A percentile compares a stretch with the other conserved stretches of the same genome.
phyloP scores from a whole-genome alignment of 2,888 invertebrate species.

The Ormia ochracea region DNA sequence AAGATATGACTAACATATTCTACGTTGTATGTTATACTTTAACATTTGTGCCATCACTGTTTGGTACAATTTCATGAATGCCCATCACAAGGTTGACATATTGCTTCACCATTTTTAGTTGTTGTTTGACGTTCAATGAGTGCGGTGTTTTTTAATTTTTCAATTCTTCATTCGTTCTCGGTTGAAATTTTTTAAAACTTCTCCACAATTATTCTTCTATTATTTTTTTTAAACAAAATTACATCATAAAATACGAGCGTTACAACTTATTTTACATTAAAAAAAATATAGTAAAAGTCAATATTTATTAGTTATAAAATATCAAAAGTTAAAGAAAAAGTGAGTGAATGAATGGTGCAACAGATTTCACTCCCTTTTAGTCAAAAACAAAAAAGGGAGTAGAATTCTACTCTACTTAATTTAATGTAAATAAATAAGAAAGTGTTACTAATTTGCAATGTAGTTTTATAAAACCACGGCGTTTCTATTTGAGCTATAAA shows the following conservation, averaged over 20 bases:
- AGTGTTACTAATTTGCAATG: conserved; percentile 38
- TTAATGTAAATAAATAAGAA: conserved; percentile 26
- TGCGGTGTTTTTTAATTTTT: conserved; percentile 56
- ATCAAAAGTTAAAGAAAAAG: conserved; percentile 18
- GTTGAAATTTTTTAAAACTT: conserved; percentile 58
- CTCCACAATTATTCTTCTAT: conserved; percentile 38
- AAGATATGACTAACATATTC: no score
- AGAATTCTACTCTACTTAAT: neutral
- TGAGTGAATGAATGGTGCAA: conserved; percentile 58
- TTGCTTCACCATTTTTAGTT: conserved; percentile 55
- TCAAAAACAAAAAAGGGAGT: conserved; percentile 20
- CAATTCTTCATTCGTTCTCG: conserved; percentile 64
- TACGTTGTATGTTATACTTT: no score
- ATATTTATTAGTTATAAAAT: conserved; percentile 13
- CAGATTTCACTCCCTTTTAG: conserved; percentile 56
- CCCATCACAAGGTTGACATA: conserved; percentile 20
- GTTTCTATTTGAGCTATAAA: conserved; percentile 4
- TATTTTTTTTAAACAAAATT: conserved; percentile 32
- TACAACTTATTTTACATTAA: neutral
- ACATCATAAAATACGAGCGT: conserved; percentile 5
- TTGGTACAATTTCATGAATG: neutral
- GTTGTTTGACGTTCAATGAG: conserved; percentile 58
- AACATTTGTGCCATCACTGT: neutral
- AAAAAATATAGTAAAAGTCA: neutral
- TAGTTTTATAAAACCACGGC: neutral